Evolutionary conservation across 2,113 vertebrate species (phyloP).

Genomic region (Promerops cafer): DNA sequence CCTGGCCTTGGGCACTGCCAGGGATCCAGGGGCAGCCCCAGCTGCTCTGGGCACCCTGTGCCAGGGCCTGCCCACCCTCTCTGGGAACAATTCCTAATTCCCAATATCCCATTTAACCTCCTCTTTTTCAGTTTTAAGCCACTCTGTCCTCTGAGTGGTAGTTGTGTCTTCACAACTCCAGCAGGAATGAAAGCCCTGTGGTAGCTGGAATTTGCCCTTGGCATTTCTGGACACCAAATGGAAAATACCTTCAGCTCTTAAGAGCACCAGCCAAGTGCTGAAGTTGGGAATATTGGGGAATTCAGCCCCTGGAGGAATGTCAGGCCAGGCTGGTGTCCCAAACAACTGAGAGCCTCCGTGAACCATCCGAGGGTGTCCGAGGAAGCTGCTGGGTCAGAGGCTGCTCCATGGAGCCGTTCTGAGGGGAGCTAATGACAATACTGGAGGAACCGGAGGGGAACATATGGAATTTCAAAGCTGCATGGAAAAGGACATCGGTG

Average conservation of each 20-base stretch:
- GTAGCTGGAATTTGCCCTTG: not conserved
- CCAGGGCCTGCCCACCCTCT: not conserved
- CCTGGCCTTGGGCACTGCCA: not conserved
- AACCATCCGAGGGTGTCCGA: not conserved
- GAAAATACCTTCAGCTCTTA: not conserved
- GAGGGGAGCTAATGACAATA: not conserved
- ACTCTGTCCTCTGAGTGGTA: not conserved
- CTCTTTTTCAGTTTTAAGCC: not conserved
- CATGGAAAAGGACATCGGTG: not conserved
- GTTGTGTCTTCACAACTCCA: not conserved
- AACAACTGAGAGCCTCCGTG: not conserved
- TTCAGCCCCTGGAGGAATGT: not conserved
- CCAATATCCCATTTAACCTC: not conserved
- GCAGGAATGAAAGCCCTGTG: not conserved
- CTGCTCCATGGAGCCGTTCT: not conserved
- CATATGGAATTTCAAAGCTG: slow-evolving; percentile 1
- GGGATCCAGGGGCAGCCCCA: not conserved
- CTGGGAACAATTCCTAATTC: not conserved
- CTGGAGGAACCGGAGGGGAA: not conserved
- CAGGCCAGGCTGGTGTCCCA: not conserved
- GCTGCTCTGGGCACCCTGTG: not conserved
- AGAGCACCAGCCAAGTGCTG: not conserved
- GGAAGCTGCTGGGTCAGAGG: not conserved
- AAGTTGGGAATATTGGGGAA: not conserved
- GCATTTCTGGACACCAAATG: not conserved